These are phyloP conservation scores for Plectropomus leopardus DNA, from an alignment of 2,113 vertebrate species.

Conservation along the genomic window DNA sequence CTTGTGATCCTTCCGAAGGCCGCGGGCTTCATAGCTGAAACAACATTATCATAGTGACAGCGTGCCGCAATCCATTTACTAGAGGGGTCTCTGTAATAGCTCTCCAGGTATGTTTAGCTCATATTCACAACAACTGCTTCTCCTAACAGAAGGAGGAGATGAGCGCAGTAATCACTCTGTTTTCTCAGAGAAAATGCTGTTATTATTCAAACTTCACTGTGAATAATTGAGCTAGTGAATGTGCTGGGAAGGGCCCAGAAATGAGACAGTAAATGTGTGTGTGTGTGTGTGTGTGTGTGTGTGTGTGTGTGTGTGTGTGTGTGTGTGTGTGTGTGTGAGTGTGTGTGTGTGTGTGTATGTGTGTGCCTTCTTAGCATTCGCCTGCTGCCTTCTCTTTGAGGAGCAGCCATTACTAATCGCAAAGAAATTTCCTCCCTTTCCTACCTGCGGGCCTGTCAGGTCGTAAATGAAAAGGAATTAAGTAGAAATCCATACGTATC, in stretches of 20 bases:
- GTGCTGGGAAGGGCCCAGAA: conserved; percentile 59
- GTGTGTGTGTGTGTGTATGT: conserved; percentile 30
- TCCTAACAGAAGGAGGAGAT: conserved; percentile 58
- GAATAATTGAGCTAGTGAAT: conserved; percentile 77
- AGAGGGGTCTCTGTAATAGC: conserved; percentile 51
- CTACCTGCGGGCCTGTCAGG: conserved; percentile 84
- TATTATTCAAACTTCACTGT: conserved; percentile 80
- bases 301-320: background rate
- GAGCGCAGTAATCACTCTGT: conserved; percentile 70
- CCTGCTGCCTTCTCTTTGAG: conserved; percentile 78
- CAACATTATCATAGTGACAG: conserved; percentile 52
- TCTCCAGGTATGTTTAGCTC: conserved; percentile 63
- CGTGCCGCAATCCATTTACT: conserved; percentile 34
- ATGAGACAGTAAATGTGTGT: conserved; percentile 37
- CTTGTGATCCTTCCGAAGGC: conserved; percentile 22
- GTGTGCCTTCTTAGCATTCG: conserved; percentile 76
- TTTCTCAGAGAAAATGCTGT: conserved; percentile 68
- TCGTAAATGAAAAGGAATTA: conserved; percentile 85
- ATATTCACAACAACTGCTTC: conserved; percentile 48
- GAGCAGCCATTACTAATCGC: conserved; percentile 84
- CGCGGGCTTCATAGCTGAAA: conserved; percentile 27
- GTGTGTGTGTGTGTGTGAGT: conserved; percentile 32
- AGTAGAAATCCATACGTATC: conserved; percentile 85
- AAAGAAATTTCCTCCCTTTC: conserved; percentile 79
- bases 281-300: conserved; percentile 41